Evolutionary conservation across 2,113 vertebrate species (phyloP).

Genomic region (Rhea pennata): DNA sequence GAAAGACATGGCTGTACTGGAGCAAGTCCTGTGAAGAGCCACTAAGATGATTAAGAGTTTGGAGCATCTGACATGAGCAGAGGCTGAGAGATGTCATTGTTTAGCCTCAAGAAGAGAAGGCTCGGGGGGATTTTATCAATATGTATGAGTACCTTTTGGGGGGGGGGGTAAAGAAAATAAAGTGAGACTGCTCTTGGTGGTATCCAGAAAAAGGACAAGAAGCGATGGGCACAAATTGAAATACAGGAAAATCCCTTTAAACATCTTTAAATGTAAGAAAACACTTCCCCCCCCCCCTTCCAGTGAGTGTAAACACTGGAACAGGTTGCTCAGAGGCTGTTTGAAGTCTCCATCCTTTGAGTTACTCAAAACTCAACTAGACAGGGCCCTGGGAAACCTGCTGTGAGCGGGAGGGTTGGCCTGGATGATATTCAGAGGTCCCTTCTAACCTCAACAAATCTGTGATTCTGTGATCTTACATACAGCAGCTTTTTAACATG

Average conservation of each 20-base stretch:
- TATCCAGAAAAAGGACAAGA: neutral
- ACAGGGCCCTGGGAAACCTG: neutral
- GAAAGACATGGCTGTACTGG: neutral
- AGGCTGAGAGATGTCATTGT: neutral
- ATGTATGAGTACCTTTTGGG: neutral
- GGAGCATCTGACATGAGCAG: neutral
- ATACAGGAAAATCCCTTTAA: neutral
- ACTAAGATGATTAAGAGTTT: neutral
- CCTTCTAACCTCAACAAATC: neutral
- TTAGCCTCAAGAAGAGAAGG: neutral
- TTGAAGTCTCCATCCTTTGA: neutral
- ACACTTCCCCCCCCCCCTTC: no score
- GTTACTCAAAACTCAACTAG: neutral
- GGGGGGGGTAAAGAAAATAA: neutral
- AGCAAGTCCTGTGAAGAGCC: neutral
- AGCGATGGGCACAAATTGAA: neutral
- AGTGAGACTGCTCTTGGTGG: neutral
- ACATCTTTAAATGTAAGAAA: neutral
- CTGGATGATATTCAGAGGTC: neutral
- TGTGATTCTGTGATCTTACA: neutral
- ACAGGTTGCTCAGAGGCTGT: neutral
- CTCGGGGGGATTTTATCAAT: neutral
- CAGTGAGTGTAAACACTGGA: neutral
- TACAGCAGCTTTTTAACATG: fast-evolving
- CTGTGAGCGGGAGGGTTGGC: neutral